A percentile compares a stretch with the other conserved stretches of the same genome.
Evolutionary conservation across 2,113 vertebrate genomes (phyloP).

Genomic region (Zosterops borbonicus): DNA sequence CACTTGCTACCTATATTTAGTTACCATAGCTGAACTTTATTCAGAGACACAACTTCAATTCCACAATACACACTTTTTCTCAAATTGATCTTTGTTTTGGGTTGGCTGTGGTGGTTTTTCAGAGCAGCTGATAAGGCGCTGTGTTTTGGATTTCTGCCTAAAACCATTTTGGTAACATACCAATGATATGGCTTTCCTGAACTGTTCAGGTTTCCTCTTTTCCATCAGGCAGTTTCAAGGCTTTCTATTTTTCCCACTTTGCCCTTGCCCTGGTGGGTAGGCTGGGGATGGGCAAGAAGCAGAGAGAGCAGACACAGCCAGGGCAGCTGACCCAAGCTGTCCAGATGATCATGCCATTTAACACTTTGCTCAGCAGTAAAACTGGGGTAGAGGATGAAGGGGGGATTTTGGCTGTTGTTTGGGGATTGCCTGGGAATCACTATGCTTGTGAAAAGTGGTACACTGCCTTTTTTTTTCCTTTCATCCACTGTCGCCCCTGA

Average conservation of each 20-base stretch:
- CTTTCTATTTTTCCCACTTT: not conserved
- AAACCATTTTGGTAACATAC: not conserved
- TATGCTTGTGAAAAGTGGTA: not conserved
- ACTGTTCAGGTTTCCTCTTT: not conserved
- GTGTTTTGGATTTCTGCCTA: not conserved
- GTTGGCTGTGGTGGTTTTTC: not conserved
- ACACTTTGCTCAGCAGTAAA: not conserved
- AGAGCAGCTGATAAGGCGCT: accelerated
- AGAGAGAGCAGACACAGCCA: not conserved
- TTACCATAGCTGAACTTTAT: not conserved
- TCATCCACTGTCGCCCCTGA: not conserved
- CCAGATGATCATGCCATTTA: not conserved
- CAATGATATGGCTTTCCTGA: not conserved
- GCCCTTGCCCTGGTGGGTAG: no score
- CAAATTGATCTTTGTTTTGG: not conserved
- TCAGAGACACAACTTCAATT: not conserved
- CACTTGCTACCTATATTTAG: not conserved
- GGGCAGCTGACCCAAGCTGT: not conserved
- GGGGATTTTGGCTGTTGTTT: not conserved
- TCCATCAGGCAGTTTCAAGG: not conserved
- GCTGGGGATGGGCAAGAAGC: not conserved
- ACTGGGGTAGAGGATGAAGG: not conserved
- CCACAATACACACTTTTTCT: not conserved
- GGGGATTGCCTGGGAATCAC: not conserved
- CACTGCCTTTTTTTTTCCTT: not conserved